Evolutionary conservation across 2,888 invertebrate genomes (phyloP).

Genomic region (Tridacna crocea): DNA sequence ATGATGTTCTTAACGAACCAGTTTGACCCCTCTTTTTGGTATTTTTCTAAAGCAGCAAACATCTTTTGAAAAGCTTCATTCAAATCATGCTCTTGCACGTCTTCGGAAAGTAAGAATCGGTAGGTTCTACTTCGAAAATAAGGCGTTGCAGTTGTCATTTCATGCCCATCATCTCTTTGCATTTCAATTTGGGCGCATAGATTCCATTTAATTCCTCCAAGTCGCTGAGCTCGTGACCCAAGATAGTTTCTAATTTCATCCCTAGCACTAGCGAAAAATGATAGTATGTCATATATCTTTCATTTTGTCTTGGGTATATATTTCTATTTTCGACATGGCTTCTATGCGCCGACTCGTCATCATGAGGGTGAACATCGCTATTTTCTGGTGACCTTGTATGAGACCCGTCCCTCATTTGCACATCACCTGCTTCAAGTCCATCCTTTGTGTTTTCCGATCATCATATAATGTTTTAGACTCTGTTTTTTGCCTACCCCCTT

Average conservation of each 20-base stretch:
- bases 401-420: too few species aligned
- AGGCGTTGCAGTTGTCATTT: conserved; percentile 19
- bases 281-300: conserved; percentile 22
- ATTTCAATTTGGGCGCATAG: conserved; percentile 32
- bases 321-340: conserved; percentile 18
- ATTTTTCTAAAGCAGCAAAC: conserved; percentile 48
- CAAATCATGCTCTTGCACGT: conserved; percentile 28
- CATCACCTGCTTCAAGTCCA: too few species aligned
- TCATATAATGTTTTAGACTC: conserved; percentile 12
- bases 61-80: conserved; percentile 47
- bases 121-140: conserved; percentile 31
- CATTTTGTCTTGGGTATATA: conserved; percentile 23
- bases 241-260: conserved; percentile 17
- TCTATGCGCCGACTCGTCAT: conserved; percentile 22
- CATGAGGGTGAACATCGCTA: too few species aligned
- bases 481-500: conserved; percentile 8
- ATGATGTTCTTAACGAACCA: conserved; percentile 47
- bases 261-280: conserved; percentile 31
- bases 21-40: conserved; percentile 32
- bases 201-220: conserved; percentile 26
- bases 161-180: conserved; percentile 39
- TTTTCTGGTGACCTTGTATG: too few species aligned
- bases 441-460: too few species aligned
- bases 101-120: conserved; percentile 2
- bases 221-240: conserved; percentile 2